phyloP scores from a whole-genome alignment of 2,888 invertebrate genomes.

The Myopa testacea region DNA sequence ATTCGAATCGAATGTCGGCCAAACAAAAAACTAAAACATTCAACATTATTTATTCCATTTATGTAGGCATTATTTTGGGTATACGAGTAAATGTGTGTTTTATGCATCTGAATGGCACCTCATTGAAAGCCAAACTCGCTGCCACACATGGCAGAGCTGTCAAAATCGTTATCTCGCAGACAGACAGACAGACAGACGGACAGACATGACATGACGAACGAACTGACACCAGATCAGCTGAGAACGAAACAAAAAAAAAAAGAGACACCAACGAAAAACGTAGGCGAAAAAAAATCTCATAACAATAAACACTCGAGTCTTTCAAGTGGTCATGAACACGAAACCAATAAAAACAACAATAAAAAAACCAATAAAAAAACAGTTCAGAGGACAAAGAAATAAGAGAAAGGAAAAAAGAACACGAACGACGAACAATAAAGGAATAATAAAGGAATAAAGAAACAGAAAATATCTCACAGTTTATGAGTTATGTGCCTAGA shows the following conservation, averaged over 20 bases:
- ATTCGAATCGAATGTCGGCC: neutral
- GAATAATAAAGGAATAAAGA: neutral
- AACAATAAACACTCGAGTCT: conserved; percentile 28
- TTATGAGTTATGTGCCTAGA: conserved; percentile 14
- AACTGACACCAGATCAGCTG: neutral
- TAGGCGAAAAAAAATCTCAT: neutral
- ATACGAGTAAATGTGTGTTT: no score
- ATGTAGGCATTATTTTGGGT: no score
- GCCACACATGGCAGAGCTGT: neutral
- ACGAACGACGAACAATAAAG: neutral
- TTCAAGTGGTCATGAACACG: conserved; percentile 32
- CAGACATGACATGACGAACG: neutral
- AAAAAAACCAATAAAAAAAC: conserved; percentile 12
- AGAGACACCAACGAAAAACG: neutral
- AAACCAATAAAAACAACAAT: conserved; percentile 33
- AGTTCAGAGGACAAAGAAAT: neutral
- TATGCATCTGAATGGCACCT: neutral
- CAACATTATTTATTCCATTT: neutral
- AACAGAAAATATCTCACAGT: neutral
- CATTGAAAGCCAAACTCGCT: neutral
- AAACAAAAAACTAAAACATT: neutral
- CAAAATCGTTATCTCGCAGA: conserved; percentile 24
- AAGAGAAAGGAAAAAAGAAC: neutral
- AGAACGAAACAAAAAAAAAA: neutral
- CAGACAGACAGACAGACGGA: conserved; percentile 6